phyloP scores from a whole-genome alignment of 1,140 invertebrate species.

The Elymnias hypermnestra region DNA sequence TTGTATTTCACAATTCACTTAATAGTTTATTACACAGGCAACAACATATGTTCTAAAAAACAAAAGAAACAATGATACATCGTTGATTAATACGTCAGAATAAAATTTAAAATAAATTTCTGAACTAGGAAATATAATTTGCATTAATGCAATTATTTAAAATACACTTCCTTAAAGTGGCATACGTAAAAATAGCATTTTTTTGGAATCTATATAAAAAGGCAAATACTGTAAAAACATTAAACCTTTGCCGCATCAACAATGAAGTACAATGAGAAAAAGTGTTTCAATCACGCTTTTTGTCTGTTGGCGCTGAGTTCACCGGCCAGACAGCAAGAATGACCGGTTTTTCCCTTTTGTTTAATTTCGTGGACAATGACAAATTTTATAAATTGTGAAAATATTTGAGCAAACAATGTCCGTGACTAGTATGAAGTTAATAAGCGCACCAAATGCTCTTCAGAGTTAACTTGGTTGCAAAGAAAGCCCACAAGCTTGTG shows the following conservation, averaged over 20 bases:
- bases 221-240: not conserved
- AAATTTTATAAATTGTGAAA: not conserved
- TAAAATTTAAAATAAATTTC: too few species aligned
- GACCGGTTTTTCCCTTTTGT: conserved; percentile 35
- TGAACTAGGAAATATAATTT: too few species aligned
- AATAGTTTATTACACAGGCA: too few species aligned
- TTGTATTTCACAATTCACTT: conserved; percentile 1
- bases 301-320: conserved; percentile 32
- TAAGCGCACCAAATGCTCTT: not conserved
- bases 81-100: too few species aligned
- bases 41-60: too few species aligned
- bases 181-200: not conserved
- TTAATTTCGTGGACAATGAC: conserved; percentile 7
- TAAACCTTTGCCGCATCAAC: not conserved
- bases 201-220: not conserved
- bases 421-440: not conserved
- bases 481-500: not conserved
- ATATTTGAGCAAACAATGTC: not conserved
- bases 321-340: conserved; percentile 44
- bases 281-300: conserved; percentile 16
- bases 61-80: too few species aligned
- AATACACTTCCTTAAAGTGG: too few species aligned
- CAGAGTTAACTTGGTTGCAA: not conserved
- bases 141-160: too few species aligned
- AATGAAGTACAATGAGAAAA: conserved; percentile 7